Evolutionary conservation across 2,888 invertebrate genomes (phyloP), one percentile per base, ranked within the genome.

Genomic region (Cosmia pyralina): DNA sequence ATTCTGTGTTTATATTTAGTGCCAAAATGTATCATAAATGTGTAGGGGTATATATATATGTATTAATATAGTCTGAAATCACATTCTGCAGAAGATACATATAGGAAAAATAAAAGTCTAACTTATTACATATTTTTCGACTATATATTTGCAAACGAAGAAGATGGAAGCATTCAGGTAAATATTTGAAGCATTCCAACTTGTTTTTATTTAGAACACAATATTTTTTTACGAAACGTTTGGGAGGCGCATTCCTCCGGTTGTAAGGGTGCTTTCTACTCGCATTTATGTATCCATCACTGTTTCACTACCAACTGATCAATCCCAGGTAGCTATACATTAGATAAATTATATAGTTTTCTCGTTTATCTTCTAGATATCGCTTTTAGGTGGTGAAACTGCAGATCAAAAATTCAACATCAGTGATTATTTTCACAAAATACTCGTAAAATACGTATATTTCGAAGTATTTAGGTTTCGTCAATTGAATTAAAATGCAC

Each of bases 21-120:
- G 92, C 90, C 91, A 92, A 92, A 91, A 87, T 88, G 81, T 82
- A 78, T 75, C 72, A 79, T 69, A 69, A 34, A 73, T 83, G 62
- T 83, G 55, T 85, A 85, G 79, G 59, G n/a, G n/a, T n/a, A n/a
- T 82, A 79, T 73, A 28, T 28, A 28, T 82, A 79, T 73, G 68
- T 73, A 60, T 69, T 71, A 75, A 65, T 71, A 71, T 53, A 71
- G 65, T 77, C 62, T 76, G 72, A 72, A 72, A 69, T 68, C 59
- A 73, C 52, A 74, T 67, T 75, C 63, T 70, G 17, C 73, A 68
- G 34, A 78, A 66, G 46, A 78, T 78, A 81, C 79, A 69, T 81
- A 79, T 79, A 83, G 69, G 62, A 53, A 58, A 75, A 80, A 64
- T 53, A 55, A 71, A 73, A 75, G 55, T 75, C 52, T 53, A 75